Percentiles rank a stretch among this genome's conserved stretches.
Evolutionary conservation across 2,888 invertebrate genomes (phyloP).

Genomic region (Watsonalla cultraria): DNA sequence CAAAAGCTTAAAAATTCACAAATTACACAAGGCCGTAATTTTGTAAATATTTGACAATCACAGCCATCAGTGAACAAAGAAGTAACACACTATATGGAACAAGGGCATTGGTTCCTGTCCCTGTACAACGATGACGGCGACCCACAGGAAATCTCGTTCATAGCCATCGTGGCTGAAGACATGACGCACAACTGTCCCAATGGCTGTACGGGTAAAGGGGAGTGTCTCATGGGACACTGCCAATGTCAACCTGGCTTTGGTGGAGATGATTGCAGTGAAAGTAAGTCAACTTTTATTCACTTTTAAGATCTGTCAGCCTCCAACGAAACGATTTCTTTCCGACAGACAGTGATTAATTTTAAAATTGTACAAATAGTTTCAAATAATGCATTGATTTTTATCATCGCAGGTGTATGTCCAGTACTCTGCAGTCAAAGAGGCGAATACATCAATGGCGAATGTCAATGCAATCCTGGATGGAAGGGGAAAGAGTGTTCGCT

Average conservation of each 20-base stretch:
- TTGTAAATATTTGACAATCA: slow-evolving; percentile 17
- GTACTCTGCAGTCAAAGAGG: slow-evolving; percentile 98
- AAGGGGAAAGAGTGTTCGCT: slow-evolving; percentile 98
- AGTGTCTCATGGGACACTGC: slow-evolving; percentile 96
- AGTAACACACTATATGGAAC: slow-evolving; percentile 96
- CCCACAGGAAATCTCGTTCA: slow-evolving; percentile 91
- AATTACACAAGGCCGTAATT: neutral
- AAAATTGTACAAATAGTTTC: neutral
- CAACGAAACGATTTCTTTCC: too few relatives aligned
- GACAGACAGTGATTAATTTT: neutral
- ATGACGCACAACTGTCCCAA: slow-evolving; percentile 97
- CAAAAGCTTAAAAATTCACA: neutral
- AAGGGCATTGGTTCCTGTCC: slow-evolving; percentile 97
- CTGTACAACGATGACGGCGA: slow-evolving; percentile 97
- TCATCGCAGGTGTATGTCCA: slow-evolving; percentile 90
- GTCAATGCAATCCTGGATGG: slow-evolving; percentile 98
- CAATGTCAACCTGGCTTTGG: slow-evolving; percentile 98
- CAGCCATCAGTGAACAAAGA: slow-evolving; percentile 93
- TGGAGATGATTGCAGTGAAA: slow-evolving; percentile 97
- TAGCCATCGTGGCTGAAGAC: slow-evolving; percentile 91
- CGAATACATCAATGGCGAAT: slow-evolving; percentile 97
- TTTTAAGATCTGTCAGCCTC: too few relatives aligned
- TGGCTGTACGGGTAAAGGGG: slow-evolving; percentile 97
- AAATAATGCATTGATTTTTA: neutral
- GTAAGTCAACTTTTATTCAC: slow-evolving; percentile 75